Percentiles rank a stretch among this genome's conserved stretches.
Conservation (phyloP, 2,797 vertebrate species). For the Bradypus variegatus region DNA sequence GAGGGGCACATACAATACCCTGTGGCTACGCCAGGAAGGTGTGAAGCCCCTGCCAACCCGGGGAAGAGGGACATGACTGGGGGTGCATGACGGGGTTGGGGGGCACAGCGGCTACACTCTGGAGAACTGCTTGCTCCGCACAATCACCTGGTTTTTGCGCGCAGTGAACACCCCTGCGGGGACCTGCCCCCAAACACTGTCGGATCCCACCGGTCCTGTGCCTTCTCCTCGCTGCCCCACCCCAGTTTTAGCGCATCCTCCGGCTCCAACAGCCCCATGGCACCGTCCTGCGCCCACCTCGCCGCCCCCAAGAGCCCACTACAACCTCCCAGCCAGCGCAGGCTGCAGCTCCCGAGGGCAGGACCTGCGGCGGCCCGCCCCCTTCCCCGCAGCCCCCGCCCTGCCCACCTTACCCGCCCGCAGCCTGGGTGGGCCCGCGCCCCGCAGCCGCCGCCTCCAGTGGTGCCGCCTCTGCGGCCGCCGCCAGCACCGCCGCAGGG, state of each 20-base stretch:
- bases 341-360: neutral
- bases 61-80: neutral
- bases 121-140: neutral
- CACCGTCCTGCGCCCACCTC: neutral
- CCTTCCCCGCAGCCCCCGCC: neutral
- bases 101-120: neutral
- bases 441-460: neutral
- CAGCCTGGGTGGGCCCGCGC: neutral
- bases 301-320: neutral
- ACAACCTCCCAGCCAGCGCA: rapidly evolving
- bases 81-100: neutral
- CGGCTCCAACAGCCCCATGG: neutral
- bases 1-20: neutral
- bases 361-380: neutral
- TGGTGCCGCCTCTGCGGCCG: neutral
- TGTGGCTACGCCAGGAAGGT: neutral
- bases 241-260: slow-evolving; percentile 10
- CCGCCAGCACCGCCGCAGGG: neutral
- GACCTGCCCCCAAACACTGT: neutral
- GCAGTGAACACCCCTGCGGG: neutral
- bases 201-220: neutral
- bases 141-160: slow-evolving; percentile 37
- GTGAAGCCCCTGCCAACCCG: neutral
- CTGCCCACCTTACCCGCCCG: neutral
- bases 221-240: neutral